Evolutionary conservation across 2,888 invertebrate genomes (phyloP), one percentile per base, ranked within the genome.

Genomic region (Tenthredo scrophulariae): DNA sequence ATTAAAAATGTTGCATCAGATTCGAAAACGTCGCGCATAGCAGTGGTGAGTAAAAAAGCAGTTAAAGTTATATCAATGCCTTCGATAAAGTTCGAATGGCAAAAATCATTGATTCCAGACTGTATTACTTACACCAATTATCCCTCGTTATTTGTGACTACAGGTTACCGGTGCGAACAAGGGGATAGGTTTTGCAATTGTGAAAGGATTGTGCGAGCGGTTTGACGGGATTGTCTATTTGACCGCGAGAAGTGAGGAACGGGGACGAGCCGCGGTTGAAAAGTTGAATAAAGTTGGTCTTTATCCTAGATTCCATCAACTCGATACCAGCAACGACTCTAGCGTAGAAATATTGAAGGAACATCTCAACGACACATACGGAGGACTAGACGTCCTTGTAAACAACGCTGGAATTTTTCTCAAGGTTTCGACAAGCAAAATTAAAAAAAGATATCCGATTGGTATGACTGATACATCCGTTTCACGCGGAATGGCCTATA

Each of bases 351-450:
- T 87, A 5, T 95, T 97, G 86, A 94, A 94, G 13, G 94, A 96
- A 88, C 95, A 95, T 88, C 91, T 97, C 1, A 94, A 95, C 88
- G 92, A 93, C 29, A 95, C 94, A 50, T 94, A 97, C 89, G 96
- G 95, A 0, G 96, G 96, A 0, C 93, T 97, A 4, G 97, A 97
- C 93, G 91, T 97, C 77, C 94, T 97, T 70, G 94, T 97, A 0
- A 97, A 97, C 90, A 97, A 97, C 92, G 97, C 97, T 10, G 97
- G 95, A 0, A 96, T 97, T 84, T 96, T 96, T 0, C 97, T 95
- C 89, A 96, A 96, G 91, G 94, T 94, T 37, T n/a, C n/a, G n/a
- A n/a, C n/a, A n/a, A n/a, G n/a, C n/a, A n/a, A n/a, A n/a, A n/a
- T n/a, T n/a, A n/a, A n/a, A n/a, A n/a, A n/a, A n/a, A n/a, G n/a